Conservation (phyloP, 2,797 vertebrate species). For the Nyctalus aviator region DNA sequence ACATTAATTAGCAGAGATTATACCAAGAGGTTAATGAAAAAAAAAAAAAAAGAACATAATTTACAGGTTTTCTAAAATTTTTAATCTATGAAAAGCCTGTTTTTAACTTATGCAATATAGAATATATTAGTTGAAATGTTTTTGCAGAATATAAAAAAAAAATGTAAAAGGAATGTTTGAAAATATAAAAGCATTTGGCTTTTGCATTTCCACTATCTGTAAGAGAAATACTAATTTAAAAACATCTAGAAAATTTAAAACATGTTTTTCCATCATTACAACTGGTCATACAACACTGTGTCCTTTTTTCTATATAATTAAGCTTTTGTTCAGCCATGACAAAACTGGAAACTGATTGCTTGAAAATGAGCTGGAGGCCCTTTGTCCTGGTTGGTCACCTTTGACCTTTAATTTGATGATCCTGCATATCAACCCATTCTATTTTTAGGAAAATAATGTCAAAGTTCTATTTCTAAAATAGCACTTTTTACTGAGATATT, state of each 20-base stretch:
- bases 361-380: slow-evolving; percentile 89
- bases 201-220: neutral
- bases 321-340: slow-evolving; percentile 87
- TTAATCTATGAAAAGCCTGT: neutral
- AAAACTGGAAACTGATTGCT: slow-evolving; percentile 87
- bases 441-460: slow-evolving; percentile 87
- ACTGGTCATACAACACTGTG: slow-evolving; percentile 79
- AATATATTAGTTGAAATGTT: slow-evolving; percentile 61
- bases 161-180: slow-evolving; percentile 7
- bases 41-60: neutral
- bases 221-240: slow-evolving; percentile 49
- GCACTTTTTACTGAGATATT: slow-evolving; percentile 56
- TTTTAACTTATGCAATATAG: neutral
- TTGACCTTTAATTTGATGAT: slow-evolving; percentile 90
- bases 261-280: slow-evolving; percentile 71
- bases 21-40: neutral
- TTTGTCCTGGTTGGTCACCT: slow-evolving; percentile 89
- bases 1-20: slow-evolving; percentile 52
- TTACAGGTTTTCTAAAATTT: slow-evolving; percentile 43
- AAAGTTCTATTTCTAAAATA: slow-evolving; percentile 80
- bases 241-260: slow-evolving; percentile 62
- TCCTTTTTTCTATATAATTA: slow-evolving; percentile 85
- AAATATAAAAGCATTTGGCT: slow-evolving; percentile 17
- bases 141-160: slow-evolving; percentile 34
- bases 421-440: slow-evolving; percentile 86